Conservation (phyloP, 2,888 invertebrate genomes). For the Zaprionus bogoriensis region DNA sequence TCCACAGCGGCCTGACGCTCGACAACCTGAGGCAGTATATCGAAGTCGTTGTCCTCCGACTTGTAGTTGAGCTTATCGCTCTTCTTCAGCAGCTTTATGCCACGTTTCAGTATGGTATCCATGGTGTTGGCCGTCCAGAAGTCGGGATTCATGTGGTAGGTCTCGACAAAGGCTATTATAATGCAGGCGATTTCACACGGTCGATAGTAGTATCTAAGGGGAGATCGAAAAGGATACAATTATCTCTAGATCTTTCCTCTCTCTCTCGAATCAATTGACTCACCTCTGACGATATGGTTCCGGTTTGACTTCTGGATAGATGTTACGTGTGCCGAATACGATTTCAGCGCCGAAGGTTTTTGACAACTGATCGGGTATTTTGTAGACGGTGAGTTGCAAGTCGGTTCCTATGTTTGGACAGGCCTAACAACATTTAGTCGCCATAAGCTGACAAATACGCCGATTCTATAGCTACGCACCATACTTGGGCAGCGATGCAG, state of each 20-base stretch:
- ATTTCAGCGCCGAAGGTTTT: slow-evolving; percentile 76
- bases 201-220: slow-evolving; percentile 64
- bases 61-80: slow-evolving; percentile 64
- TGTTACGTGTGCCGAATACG: slow-evolving; percentile 70
- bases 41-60: slow-evolving; percentile 63
- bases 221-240: too few species aligned
- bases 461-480: slow-evolving; percentile 51
- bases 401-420: slow-evolving; percentile 51
- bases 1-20: slow-evolving; percentile 71
- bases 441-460: too few species aligned
- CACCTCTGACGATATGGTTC: slow-evolving; percentile 39
- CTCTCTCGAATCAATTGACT: too few species aligned
- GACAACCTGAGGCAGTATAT: slow-evolving; percentile 75
- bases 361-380: slow-evolving; percentile 78
- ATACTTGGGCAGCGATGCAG: slow-evolving; percentile 63
- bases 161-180: slow-evolving; percentile 77
- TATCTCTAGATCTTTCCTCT: too few species aligned
- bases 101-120: slow-evolving; percentile 72
- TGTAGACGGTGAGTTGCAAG: slow-evolving; percentile 59
- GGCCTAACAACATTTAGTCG: slow-evolving; percentile 32
- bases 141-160: slow-evolving; percentile 75
- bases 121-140: slow-evolving; percentile 77
- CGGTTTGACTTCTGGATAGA: slow-evolving; percentile 52
- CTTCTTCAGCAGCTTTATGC: slow-evolving; percentile 58
- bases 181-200: slow-evolving; percentile 77